Base-by-base conservation (phyloP, 2,797 vertebrate genomes). In the Oreortyx pictus region DNA sequence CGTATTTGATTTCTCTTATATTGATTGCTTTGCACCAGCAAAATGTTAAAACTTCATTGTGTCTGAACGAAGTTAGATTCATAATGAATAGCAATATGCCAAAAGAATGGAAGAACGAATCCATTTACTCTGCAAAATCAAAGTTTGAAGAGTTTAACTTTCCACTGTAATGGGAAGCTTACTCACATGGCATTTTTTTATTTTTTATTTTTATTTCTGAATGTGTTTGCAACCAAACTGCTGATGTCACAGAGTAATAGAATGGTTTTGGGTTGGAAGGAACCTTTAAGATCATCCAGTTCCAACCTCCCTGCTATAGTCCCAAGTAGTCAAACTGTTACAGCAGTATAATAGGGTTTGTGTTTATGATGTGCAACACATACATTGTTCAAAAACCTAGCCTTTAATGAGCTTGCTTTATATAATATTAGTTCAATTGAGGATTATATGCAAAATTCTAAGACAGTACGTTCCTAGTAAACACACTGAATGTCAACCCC, bases 261-360 rank as follows among this genome's bases (percentile, higher is more conserved):
- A 54, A 31, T 31, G 52, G 29, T 54, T 54, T 18, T 54, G 29
- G 52, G 29, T 54, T 54, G 52, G 52, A 18, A 54, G 4, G 27
- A 29, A 54, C 16, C 29, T 54, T 29, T 16, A 52, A 27, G 50
- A 52, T 27, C 50, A 18, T 31, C 16, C 11, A 54, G 16, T 29
- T 54, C 16, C 52, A 54, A 54, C 10, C 52, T 16, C 16, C 16
- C 52, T 31, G 27, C 52, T 54, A 54, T 17, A 18, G 16, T 27
- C 52, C 3, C 14, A 71, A 24, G 6, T 41, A 41, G 29, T 29
- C 46, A 80, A 67, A 65, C 43, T 35, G 5, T 47, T 67, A 64
- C 1, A 7, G 22, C 24, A 84, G 35, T 23, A 24, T 10, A 75
- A 33, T 24, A 35, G 11, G 24, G 3, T 0, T 0, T 17, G 13